Base-by-base conservation (phyloP, 2,888 invertebrate species). In the Herminia tarsipennalis region DNA sequence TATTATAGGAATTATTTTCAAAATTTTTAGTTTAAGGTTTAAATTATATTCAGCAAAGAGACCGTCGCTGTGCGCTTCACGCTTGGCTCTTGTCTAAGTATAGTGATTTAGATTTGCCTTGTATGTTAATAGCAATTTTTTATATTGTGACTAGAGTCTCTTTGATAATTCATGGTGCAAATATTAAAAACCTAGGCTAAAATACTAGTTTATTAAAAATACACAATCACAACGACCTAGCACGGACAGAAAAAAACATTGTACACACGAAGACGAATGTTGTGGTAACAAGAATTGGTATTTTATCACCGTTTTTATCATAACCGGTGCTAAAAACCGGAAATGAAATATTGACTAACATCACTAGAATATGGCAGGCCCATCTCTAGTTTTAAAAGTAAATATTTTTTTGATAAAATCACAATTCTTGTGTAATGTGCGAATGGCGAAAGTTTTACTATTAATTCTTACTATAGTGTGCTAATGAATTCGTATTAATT, bases 401-500 rank as follows among this genome's bases (percentile, higher is more conserved):
- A 48, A 47, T 48, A 50, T 47, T 36, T 53, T 41, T 51, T 41
- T 54, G 43, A 70, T 73, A 71, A 78, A 82, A 80, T 83, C 74
- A 78, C 81, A 86, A 76, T 70, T 81, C 77, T 80, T 80, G 83
- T 70, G 44, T 53, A 51, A 33, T 56, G 72, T 48, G 53, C 82
- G 84, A 70, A 70, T 74, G 83, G 70, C 69, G 77, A 76, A 83
- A 66, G 78, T 79, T 86, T 84, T 82, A 86, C 73, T 81, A 86
- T 84, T 88, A 89, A 88, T 86, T 83, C 64, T 86, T 87, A 86
- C 75, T 82, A 72, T 90, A 91, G 90, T 84, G 91, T 91, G 88
- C 90, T 91, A 91, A 90, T 90, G 80, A 86, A 87, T 80, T 86
- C 81, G 81, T 88, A 88, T 84, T 88, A 90, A 88, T 87, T 86